A percentile compares a stretch with the other conserved stretches of the same genome.
These are phyloP conservation scores for Gorsachius goisagi DNA, from an alignment of 2,113 vertebrate species.

Conservation along the genomic window DNA sequence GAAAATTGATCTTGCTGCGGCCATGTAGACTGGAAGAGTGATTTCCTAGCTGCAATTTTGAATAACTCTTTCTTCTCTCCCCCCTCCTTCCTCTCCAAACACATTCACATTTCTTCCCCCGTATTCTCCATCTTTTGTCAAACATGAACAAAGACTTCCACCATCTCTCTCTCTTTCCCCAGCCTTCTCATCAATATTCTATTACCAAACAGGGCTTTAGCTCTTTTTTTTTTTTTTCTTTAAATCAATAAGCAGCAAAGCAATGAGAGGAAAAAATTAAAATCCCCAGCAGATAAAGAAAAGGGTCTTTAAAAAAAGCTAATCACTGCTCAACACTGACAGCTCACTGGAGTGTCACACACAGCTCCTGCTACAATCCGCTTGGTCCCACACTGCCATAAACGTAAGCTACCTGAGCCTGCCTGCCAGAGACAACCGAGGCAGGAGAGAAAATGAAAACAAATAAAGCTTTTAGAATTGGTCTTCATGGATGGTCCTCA, in stretches of 20 bases:
- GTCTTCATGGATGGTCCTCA: not conserved
- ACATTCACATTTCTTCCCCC: conserved; percentile 10
- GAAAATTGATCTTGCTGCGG: conserved; percentile 64
- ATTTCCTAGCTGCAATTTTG: conserved; percentile 57
- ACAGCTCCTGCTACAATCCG: not conserved
- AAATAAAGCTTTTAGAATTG: not conserved
- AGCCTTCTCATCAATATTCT: conserved; percentile 62
- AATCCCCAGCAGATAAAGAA: conserved; percentile 1
- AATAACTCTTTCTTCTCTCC: conserved; percentile 31
- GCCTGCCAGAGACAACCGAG: not conserved
- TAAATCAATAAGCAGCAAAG: conserved; percentile 49
- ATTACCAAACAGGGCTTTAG: conserved; percentile 24
- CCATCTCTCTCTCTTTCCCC: not conserved
- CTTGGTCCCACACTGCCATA: not conserved
- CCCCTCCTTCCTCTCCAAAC: not conserved
- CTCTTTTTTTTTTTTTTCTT: not conserved
- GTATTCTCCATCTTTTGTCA: conserved; percentile 34
- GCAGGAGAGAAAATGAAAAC: not conserved
- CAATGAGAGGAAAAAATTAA: conserved; percentile 20
- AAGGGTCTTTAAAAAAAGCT: conserved; percentile 1
- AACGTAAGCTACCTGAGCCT: not conserved
- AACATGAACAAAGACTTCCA: conserved; percentile 54
- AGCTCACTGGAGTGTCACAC: not conserved
- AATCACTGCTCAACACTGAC: not conserved
- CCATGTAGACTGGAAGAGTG: not conserved